Conservation (phyloP, 2,888 invertebrate genomes). For the Pammene fasciana region DNA sequence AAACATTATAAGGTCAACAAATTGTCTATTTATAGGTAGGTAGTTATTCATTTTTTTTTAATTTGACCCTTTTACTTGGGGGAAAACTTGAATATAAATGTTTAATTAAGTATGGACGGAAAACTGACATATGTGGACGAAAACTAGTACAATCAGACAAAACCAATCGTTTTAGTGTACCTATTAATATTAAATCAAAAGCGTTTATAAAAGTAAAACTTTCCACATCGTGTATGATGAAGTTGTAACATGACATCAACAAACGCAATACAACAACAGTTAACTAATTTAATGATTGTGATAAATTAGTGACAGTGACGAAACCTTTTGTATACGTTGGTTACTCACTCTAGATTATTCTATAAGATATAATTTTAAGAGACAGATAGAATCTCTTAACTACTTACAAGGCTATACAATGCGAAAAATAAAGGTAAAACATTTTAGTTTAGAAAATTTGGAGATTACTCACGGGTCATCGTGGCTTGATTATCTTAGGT, state of each 20-base stretch:
- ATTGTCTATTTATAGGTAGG: no score
- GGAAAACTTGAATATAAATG: no score
- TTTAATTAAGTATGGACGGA: no score
- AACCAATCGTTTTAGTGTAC: not conserved
- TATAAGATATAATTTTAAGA: constrained; percentile 46
- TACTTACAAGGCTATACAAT: not conserved
- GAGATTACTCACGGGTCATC: constrained; percentile 78
- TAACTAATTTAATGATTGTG: constrained; percentile 22
- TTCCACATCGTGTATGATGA: not conserved
- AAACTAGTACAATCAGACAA: no score
- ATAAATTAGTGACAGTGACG: constrained; percentile 18
- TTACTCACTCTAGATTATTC: constrained; percentile 60
- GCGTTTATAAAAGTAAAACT: not conserved
- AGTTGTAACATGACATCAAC: not conserved
- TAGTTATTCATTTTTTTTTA: no score
- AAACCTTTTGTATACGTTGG: constrained; percentile 11
- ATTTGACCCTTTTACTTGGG: no score
- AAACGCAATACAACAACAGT: constrained; percentile 10
- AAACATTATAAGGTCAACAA: no score
- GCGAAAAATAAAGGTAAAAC: not conserved
- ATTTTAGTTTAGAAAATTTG: not conserved
- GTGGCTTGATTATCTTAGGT: constrained; percentile 56
- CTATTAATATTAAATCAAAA: no score
- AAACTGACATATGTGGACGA: no score
- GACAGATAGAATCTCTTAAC: not conserved